Evolutionary conservation across 2,888 invertebrate species (phyloP).

Genomic region (Abscondita cerata): DNA sequence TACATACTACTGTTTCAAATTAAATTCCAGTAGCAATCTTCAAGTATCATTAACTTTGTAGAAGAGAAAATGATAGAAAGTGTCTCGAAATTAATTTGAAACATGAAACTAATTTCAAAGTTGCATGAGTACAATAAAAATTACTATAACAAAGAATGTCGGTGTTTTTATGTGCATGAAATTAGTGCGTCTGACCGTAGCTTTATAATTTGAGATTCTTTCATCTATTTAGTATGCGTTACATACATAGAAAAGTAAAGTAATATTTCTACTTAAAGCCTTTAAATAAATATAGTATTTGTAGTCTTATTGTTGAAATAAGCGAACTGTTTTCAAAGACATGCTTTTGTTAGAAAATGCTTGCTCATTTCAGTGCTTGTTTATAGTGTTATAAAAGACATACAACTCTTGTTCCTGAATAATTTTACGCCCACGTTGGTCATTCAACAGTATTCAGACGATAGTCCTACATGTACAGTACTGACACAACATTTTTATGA

Average conservation of each 20-base stretch:
- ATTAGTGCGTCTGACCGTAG: background rate
- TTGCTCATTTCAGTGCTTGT: conserved; percentile 19
- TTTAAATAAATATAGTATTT: background rate
- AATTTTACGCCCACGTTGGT: conserved; percentile 27
- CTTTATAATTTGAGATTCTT: background rate
- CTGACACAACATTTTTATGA: conserved; percentile 7
- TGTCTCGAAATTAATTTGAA: background rate
- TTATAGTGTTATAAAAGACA: conserved; percentile 25
- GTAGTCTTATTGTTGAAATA: no score
- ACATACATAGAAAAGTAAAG: background rate
- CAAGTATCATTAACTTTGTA: no score
- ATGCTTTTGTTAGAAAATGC: conserved; percentile 25
- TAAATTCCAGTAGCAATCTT: no score
- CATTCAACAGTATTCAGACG: conserved; percentile 24
- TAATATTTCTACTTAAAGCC: background rate
- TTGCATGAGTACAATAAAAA: conserved; percentile 12
- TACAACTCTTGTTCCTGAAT: conserved; percentile 28
- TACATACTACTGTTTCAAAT: no score
- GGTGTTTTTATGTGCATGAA: background rate
- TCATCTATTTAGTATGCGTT: background rate
- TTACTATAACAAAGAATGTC: conserved; percentile 5
- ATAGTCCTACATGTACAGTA: conserved; percentile 18
- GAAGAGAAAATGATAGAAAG: background rate
- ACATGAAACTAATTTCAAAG: conserved; percentile 4
- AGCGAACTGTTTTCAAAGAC: background rate